phyloP scores from a whole-genome alignment of 1,140 invertebrate species.

The Thalassaphorura encarpata region DNA sequence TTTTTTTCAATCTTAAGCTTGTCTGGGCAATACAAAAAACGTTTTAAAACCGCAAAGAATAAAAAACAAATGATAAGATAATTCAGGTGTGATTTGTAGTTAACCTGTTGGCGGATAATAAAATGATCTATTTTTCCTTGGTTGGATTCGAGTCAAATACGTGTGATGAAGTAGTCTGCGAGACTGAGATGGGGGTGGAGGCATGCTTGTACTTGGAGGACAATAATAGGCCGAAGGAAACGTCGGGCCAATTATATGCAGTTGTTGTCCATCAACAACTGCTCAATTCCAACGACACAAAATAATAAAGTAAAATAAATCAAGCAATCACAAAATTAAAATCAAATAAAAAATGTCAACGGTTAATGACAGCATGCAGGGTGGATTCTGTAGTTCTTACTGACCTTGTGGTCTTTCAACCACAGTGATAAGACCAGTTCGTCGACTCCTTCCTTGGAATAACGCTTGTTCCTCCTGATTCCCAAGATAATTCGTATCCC shows the following conservation, averaged over 20 bases:
- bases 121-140: slow-evolving; percentile 24
- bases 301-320: slow-evolving; percentile 34
- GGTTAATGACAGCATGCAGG: slow-evolving; percentile 19
- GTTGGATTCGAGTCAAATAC: slow-evolving; percentile 29
- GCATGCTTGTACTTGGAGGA: slow-evolving; percentile 22
- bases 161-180: slow-evolving; percentile 25
- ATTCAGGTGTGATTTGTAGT: slow-evolving; percentile 11
- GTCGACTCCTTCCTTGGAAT: slow-evolving; percentile 37
- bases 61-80: slow-evolving; percentile 35
- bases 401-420: slow-evolving; percentile 76
- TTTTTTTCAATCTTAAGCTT: not conserved
- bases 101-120: slow-evolving; percentile 19
- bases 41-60: slow-evolving; percentile 36
- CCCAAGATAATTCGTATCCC: slow-evolving; percentile 49
- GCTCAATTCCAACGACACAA: slow-evolving; percentile 7
- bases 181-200: slow-evolving; percentile 12
- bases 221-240: slow-evolving; percentile 18
- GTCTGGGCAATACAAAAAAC: slow-evolving; percentile 21
- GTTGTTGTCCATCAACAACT: slow-evolving; percentile 31
- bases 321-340: slow-evolving; percentile 35
- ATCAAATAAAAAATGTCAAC: slow-evolving; percentile 17
- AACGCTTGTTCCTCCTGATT: slow-evolving; percentile 33
- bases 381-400: too few relatives aligned
- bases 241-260: slow-evolving; percentile 26
- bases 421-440: slow-evolving; percentile 44